These are phyloP conservation scores for Gallinago stenura DNA, from an alignment of 2,797 vertebrate species.

Conservation along the genomic window DNA sequence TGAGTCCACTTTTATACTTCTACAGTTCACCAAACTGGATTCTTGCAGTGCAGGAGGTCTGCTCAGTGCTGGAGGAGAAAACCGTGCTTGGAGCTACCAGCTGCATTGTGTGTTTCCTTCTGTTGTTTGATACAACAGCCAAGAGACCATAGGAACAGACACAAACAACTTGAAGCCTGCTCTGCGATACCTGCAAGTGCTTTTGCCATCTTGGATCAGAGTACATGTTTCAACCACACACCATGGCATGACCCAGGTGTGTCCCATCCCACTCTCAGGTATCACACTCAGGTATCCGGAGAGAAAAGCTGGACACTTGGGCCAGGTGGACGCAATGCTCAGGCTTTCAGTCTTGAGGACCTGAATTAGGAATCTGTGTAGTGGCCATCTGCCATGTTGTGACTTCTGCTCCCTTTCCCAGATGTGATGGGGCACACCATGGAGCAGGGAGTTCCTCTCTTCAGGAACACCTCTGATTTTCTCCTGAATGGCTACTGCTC, in stretches of 20 bases:
- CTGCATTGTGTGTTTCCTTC: accelerated
- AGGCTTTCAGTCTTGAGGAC: not conserved
- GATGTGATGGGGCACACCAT: no score
- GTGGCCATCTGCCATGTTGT: accelerated
- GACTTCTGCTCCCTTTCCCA: not conserved
- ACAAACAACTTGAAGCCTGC: not conserved
- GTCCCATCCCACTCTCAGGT: not conserved
- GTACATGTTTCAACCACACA: not conserved
- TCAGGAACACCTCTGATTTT: not conserved
- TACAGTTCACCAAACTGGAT: not conserved
- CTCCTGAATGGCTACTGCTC: not conserved
- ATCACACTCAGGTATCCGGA: not conserved
- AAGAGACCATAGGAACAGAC: not conserved
- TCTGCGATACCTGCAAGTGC: not conserved
- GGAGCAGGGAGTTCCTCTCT: not conserved
- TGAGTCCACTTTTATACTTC: not conserved
- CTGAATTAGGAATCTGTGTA: not conserved
- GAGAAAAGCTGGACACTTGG: not conserved
- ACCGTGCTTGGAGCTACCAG: not conserved
- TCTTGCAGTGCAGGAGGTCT: not conserved
- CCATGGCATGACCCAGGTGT: accelerated
- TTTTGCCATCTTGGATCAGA: not conserved
- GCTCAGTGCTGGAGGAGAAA: not conserved
- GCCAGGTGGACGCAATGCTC: not conserved
- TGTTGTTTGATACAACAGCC: not conserved